phyloP scores from a whole-genome alignment of 1,140 invertebrate species.

The Euura saliciscinereae region DNA sequence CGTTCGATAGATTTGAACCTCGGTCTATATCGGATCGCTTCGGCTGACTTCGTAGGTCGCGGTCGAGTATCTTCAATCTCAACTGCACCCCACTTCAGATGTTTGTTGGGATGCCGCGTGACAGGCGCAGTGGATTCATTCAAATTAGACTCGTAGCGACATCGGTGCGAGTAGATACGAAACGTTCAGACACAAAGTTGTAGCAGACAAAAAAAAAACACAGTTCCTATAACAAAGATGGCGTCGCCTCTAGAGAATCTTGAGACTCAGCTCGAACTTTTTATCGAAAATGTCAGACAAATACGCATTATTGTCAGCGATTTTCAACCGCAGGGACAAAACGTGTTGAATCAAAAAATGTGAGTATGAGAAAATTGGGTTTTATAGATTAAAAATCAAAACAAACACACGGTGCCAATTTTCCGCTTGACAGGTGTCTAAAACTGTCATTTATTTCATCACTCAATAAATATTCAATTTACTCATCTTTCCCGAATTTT shows the following conservation, averaged over 20 bases:
- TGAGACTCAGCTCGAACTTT: conserved; percentile 92
- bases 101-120: too few species aligned
- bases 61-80: too few species aligned
- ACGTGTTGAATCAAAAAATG: conserved; percentile 97
- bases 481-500: too few species aligned
- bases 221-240: conserved; percentile 57
- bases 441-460: conserved; percentile 16
- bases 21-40: too few species aligned
- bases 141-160: too few species aligned
- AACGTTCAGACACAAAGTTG: too few species aligned
- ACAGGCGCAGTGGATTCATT: too few species aligned
- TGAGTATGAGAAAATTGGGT: conserved; percentile 63
- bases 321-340: conserved; percentile 97
- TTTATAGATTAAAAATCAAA: not conserved
- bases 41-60: too few species aligned
- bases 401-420: not conserved
- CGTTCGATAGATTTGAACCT: too few species aligned
- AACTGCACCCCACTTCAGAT: too few species aligned
- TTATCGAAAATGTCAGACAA: conserved; percentile 97
- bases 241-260: conserved; percentile 84
- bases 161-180: too few species aligned
- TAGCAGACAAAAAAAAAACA: too few species aligned
- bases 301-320: conserved; percentile 97
- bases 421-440: not conserved
- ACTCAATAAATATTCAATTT: not conserved